These are phyloP conservation scores for Cassiopea xamachana DNA, from an alignment of 30 jellyfish, hydroid and myxozoan genomes.

Conservation along the genomic window DNA sequence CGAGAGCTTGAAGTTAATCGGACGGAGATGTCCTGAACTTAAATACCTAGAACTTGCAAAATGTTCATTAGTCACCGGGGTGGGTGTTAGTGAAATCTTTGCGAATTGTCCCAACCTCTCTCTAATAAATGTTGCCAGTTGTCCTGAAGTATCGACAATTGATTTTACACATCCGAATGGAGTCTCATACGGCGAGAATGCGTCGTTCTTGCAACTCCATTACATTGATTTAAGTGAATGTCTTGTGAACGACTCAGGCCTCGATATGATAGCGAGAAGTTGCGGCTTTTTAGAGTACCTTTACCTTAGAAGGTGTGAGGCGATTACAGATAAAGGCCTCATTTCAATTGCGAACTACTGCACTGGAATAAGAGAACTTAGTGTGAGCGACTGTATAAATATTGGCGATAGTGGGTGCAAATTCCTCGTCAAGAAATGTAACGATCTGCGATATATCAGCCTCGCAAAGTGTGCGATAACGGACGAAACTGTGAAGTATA, in stretches of 20 bases:
- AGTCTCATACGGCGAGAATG: conserved; percentile 76
- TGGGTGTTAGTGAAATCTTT: conserved; percentile 73
- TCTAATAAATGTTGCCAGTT: conserved; percentile 63
- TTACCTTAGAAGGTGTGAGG: conserved; percentile 80
- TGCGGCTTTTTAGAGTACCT: conserved; percentile 79
- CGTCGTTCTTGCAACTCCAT: conserved; percentile 79
- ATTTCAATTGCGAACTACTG: conserved; percentile 75
- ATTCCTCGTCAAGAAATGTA: conserved; percentile 59
- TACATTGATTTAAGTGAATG: conserved; percentile 86
- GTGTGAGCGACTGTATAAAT: conserved; percentile 81
- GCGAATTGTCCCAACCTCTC: conserved; percentile 85
- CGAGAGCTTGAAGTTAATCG: conserved; percentile 67
- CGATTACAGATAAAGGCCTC: conserved; percentile 78
- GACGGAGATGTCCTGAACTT: conserved; percentile 86
- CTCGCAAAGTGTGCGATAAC: conserved; percentile 86
- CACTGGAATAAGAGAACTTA: conserved; percentile 72
- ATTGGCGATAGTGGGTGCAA: conserved; percentile 80
- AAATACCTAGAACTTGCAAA: conserved; percentile 58
- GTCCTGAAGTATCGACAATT: conserved; percentile 67
- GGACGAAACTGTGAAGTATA: conserved; percentile 65
- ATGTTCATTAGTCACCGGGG: conserved; percentile 76
- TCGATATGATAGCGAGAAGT: conserved; percentile 66
- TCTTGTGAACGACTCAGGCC: conserved; percentile 64
- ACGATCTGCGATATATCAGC: conserved; percentile 79
- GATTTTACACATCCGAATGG: conserved; percentile 39